Evolutionary conservation across 2,888 invertebrate species (phyloP), one percentile per base, ranked within the genome.

Genomic region (Hartigia nigra): DNA sequence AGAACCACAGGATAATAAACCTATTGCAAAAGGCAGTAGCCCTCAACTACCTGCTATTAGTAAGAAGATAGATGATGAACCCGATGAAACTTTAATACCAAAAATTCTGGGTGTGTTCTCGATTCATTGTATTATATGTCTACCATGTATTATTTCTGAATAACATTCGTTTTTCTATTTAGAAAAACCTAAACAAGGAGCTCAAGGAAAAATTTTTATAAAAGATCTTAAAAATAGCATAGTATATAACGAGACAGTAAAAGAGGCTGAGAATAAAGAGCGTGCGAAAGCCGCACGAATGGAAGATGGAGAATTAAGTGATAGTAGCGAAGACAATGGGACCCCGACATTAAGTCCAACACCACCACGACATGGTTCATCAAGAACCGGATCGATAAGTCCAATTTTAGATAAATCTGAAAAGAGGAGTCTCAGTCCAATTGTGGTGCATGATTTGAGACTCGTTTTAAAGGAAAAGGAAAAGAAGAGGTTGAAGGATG

Each of bases 151-250:
- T 55, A 23, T 55, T 55, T 5, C 9, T 23, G 9, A 55, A 23
- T 55, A 55, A 55, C 9, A 9, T 55, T 55, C 23, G 23, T 55
- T 55, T 55, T 55, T 23, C 23, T 55, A 23, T 55, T 55, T 55
- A 55, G 55, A 55, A 55, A 55, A 55, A 55, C 9, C 55, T n/a
- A 92, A 91, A 82, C 87, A 93, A 85, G 90, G 92, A 70, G 81
- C 85, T 69, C 88, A 88, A 81, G 91, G 92, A 74, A 95, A 94
- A 92, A 95, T 95, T 84, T 92, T 93, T 85, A 95, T 95, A 81
- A 95, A 95, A 88, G 94, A 95, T 89, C 91, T 95, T 23, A 95
- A 95, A 86, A 94, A 94, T 81, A 95, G 95, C 88, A 91, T 93
- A 32, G 94, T 95, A 32, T 95, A 94, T 91, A 95, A 94, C 85